Evolutionary conservation across 2,888 invertebrate species (phyloP), one percentile per base, ranked within the genome.

Genomic region (Dusona sp.): DNA sequence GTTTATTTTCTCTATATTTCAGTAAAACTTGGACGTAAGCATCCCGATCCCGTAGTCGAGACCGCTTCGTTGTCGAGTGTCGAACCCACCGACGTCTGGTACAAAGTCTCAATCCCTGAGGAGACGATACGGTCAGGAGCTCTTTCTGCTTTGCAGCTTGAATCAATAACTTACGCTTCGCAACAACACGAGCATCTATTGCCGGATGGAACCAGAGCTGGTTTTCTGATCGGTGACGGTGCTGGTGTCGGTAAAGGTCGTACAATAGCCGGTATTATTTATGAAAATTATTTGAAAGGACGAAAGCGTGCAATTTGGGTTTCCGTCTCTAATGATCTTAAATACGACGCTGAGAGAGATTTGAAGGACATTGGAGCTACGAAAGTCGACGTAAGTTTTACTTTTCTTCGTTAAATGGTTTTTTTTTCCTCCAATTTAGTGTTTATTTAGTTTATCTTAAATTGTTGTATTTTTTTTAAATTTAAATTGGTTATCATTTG

Each of bases 1-100:
- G 9, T 51, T 67, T 33, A n/a, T 79, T 38, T 87, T 85, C 87
- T 84, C 89, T 72, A 89, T 93, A 19, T 94, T 13, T 42, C 13
- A 98, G 98, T 99, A 90, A 98, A 98, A 95, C 95, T 99, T 77
- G 99, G 99, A 16, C 97, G 97, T 90, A 98, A 98, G 92, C 99
- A 99, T 96, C 99, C 99, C 0, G 99, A 99, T 95, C 98, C 98
- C 0, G 99, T 99, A 8, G 99, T 99, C 11, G 99, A 99, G 94
- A 99, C 99, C 0, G 99, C 99, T 11, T 99, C 99, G 0, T 95
- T 99, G 67, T 98, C 99, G 0, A 99, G 98, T 57, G 99, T 99
- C 77, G 98, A 98, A 92, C 98, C 99, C 0, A 97, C 98, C 1
- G 98, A 99, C 94, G 98, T 99, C 79, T 97, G 97, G 95, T 99